Base-by-base conservation (phyloP, 2,113 vertebrate species). In the Cygnus buccinator region DNA sequence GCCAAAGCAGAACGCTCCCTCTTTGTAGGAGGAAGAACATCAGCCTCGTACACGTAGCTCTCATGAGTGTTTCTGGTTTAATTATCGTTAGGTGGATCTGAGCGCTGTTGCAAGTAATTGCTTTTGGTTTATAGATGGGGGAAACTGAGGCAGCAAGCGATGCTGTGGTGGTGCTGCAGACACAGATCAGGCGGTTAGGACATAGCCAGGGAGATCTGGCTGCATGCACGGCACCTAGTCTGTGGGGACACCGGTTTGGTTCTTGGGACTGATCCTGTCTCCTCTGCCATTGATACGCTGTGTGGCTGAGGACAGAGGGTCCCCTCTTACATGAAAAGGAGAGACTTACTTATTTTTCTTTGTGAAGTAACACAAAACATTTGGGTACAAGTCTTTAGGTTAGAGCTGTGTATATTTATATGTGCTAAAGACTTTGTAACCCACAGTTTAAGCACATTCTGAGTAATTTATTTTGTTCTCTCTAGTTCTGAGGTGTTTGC, bases 231-330 rank as follows among this genome's bases (percentile, higher is more conserved):
- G 3, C 65, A 5, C 10, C 18, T 9, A 12, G 59, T 12, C 1
- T 1, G 0, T 11, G 29, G 50, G 41, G 54, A 18, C 9, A 2
- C 52, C 21, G 62, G 52, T 3, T 21, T 46, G 4, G 2, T 6
- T n/a, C 31, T 59, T 2, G 2, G 43, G 22, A 1, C 22, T 48
- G 61, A 29, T 46, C 62, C 33, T 26, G 10, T 31, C 37, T 46
- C 44, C 67, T 52, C 48, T 29, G 41, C 72, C 16, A 2, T 1
- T 14, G 23, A 29, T 13, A 1, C 2, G 2, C 73, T 22, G 13
- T 2, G 35, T 59, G 43, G n/a, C 57, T 50, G 25, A n/a, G 39
- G 44, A 9, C 65, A 29, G 35, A 57, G 18, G 26, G 26, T 78
- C 70, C 73, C 66, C 52, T 54, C 57, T 29, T 43, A 0, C 13